A percentile compares a stretch with the other conserved stretches of the same genome.
These are phyloP conservation scores for Drosophila mayaguana DNA, from an alignment of 2,888 invertebrate species.

Conservation along the genomic window DNA sequence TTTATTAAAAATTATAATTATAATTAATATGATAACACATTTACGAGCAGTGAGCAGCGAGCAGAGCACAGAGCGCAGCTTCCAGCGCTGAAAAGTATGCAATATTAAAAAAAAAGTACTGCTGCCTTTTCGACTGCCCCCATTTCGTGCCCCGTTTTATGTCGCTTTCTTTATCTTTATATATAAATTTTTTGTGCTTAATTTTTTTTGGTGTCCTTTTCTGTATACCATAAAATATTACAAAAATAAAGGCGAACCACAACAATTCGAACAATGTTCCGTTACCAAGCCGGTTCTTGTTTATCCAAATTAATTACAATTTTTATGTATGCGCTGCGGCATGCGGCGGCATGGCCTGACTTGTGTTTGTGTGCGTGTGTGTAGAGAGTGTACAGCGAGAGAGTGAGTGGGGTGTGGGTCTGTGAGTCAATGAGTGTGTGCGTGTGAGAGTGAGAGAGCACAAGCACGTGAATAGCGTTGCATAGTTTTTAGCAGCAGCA, in stretches of 20 bases:
- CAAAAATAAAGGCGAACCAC: slow-evolving; percentile 38
- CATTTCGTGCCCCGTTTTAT: slow-evolving; percentile 26
- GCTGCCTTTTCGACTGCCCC: slow-evolving; percentile 40
- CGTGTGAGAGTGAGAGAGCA: slow-evolving; percentile 5
- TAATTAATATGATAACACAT: slow-evolving; percentile 55
- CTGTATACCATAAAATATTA: slow-evolving; percentile 66
- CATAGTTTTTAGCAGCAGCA: slow-evolving; percentile 50
- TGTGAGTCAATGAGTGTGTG: not conserved
- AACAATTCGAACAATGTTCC: slow-evolving; percentile 41
- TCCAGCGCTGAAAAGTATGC: slow-evolving; percentile 42
- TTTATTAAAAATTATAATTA: slow-evolving; percentile 55
- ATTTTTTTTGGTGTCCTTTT: slow-evolving; percentile 26
- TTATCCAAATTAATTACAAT: slow-evolving; percentile 56
- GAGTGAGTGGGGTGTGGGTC: not conserved
- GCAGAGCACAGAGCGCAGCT: slow-evolving; percentile 16
- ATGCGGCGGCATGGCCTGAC: slow-evolving; percentile 37
- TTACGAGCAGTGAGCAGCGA: slow-evolving; percentile 7
- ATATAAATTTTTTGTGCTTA: not conserved
- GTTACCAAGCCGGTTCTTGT: slow-evolving; percentile 53
- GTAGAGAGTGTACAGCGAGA: not conserved
- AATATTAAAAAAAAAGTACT: slow-evolving; percentile 7
- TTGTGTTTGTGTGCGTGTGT: not conserved
- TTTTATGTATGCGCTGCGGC: slow-evolving; percentile 48
- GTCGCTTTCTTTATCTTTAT: slow-evolving; percentile 6
- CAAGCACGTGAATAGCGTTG: slow-evolving; percentile 55